A percentile compares a stretch with the other conserved stretches of the same genome.
These are phyloP conservation scores for Etheostoma cragini DNA, from an alignment of 2,113 vertebrate genomes.

Conservation along the genomic window DNA sequence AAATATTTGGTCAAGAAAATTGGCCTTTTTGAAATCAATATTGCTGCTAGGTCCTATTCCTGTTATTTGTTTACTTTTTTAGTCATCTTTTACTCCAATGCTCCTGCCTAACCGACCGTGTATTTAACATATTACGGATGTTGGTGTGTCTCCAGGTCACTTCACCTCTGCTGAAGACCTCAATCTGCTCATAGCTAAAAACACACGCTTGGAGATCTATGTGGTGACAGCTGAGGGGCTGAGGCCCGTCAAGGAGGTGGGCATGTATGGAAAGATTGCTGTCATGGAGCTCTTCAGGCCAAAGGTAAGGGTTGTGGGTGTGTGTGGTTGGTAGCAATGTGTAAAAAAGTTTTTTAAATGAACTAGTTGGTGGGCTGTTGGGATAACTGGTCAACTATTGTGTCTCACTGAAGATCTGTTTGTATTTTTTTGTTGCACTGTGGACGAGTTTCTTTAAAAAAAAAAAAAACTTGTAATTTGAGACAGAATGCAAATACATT, in stretches of 20 bases:
- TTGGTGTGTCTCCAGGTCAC: slow-evolving; percentile 85
- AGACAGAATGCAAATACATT: not conserved
- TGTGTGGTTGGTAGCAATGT: not conserved
- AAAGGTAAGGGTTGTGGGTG: slow-evolving; percentile 84
- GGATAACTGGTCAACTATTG: not conserved
- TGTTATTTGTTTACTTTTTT: not conserved
- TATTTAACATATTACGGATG: not conserved
- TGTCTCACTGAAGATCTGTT: not conserved
- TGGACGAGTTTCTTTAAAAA: not conserved
- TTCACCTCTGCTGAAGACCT: slow-evolving; percentile 97
- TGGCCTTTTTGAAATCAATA: not conserved
- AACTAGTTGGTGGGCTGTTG: not conserved
- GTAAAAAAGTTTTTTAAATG: not conserved
- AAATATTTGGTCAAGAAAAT: not conserved
- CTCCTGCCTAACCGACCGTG: not conserved
- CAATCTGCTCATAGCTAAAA: slow-evolving; percentile 97
- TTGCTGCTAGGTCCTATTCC: not conserved
- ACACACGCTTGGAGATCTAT: slow-evolving; percentile 97
- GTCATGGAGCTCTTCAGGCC: slow-evolving; percentile 99
- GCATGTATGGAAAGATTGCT: slow-evolving; percentile 97
- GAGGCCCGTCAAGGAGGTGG: slow-evolving; percentile 97
- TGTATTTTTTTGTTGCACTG: not conserved
- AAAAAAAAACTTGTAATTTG: not conserved
- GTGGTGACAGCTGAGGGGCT: slow-evolving; percentile 97
- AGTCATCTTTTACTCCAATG: not conserved